A percentile compares a stretch with the other conserved stretches of the same genome.
Evolutionary conservation across 2,113 vertebrate species (phyloP).

Genomic region (rabbit (Oryctolagus cuniculus)): mOryCun1.1 NC_091441.1:24201001-24201500

Average conservation of each 20-base stretch:
- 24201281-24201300: neutral
- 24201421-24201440: neutral
- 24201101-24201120: neutral
- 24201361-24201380: neutral
- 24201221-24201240: neutral
- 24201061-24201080: neutral
- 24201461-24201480: neutral
- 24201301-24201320: neutral
- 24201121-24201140: neutral
- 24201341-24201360: neutral
- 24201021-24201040: neutral
- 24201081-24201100: neutral
- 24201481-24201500: neutral
- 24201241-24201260: neutral
- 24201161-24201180: neutral
- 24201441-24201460: neutral
- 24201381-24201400: neutral
- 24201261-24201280: neutral
- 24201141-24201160: neutral
- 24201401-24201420: neutral
- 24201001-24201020: slow-evolving; percentile 7
- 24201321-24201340: neutral
- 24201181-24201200: neutral
- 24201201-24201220: neutral
- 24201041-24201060: neutral